These are phyloP conservation scores for Horisme vitalbata DNA, from an alignment of 2,888 invertebrate species.

Conservation along the genomic window DNA sequence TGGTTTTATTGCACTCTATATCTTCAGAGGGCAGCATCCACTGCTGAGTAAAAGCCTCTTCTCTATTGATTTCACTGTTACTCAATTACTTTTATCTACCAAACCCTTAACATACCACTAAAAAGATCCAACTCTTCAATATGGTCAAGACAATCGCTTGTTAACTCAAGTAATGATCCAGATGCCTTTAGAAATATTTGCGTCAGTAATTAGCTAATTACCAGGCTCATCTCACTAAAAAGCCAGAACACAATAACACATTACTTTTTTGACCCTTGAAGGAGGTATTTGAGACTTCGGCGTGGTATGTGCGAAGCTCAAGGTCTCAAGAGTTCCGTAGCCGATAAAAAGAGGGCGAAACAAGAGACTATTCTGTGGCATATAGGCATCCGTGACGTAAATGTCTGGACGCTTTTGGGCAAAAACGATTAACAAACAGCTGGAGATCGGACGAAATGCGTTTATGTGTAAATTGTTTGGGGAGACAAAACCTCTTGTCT, in stretches of 20 bases:
- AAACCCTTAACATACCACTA: neutral
- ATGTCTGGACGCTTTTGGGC: conserved; percentile 57
- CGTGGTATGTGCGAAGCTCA: conserved; percentile 56
- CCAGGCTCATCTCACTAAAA: conserved; percentile 24
- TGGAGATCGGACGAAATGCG: conserved; percentile 43
- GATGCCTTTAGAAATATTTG: conserved; percentile 18
- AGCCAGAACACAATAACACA: conserved; percentile 46
- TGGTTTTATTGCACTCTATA: too few species aligned
- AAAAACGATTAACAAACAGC: conserved; percentile 48
- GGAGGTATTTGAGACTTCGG: conserved; percentile 52
- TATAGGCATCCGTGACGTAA: conserved; percentile 59
- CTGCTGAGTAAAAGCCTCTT: too few species aligned
- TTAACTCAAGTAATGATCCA: conserved; percentile 4
- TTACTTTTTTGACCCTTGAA: conserved; percentile 28
- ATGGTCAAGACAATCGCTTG: conserved; percentile 8
- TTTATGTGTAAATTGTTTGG: conserved; percentile 39
- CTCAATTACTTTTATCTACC: too few species aligned
- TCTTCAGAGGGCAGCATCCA: too few species aligned
- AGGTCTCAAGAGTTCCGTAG: conserved; percentile 63
- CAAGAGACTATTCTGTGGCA: conserved; percentile 19
- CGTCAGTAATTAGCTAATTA: conserved; percentile 30
- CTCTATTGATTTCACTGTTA: too few species aligned
- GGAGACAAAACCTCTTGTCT: conserved; percentile 9
- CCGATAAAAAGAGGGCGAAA: conserved; percentile 53
- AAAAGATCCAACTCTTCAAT: conserved; percentile 3